phyloP scores from a whole-genome alignment of 1,140 invertebrate genomes.

The Oryzaephilus surinamensis region DNA sequence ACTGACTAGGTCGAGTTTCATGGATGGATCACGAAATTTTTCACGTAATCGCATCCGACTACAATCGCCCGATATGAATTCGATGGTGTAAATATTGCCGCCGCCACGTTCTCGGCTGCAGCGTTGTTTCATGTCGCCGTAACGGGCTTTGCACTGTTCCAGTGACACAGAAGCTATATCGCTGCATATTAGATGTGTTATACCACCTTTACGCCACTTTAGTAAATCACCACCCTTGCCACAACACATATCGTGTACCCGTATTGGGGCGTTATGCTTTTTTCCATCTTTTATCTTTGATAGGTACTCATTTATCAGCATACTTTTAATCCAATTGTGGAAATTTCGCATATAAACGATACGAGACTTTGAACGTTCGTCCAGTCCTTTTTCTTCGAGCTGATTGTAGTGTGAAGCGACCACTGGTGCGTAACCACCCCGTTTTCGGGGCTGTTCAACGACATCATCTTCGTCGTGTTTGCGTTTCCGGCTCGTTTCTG shows the following conservation, averaged over 20 bases:
- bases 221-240: constrained; percentile 96
- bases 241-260: constrained; percentile 66
- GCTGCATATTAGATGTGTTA: constrained; percentile 81
- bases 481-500: constrained; percentile 2
- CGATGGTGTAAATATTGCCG: constrained; percentile 47
- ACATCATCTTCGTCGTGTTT: constrained; percentile 5
- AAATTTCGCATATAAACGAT: constrained; percentile 94
- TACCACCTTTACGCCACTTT: constrained; percentile 84
- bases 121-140: constrained; percentile 46
- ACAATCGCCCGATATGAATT: constrained; percentile 88
- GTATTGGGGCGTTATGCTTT: constrained; percentile 45
- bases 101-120: constrained; percentile 34
- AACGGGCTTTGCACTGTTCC: constrained; percentile 68
- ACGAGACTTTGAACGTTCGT: constrained; percentile 68
- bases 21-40: constrained; percentile 59
- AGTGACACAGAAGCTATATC: constrained; percentile 92
- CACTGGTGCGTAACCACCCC: constrained; percentile 41
- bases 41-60: constrained; percentile 70
- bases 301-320: constrained; percentile 72
- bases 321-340: constrained; percentile 98
- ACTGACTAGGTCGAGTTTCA: constrained; percentile 81
- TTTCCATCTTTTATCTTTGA: constrained; percentile 50
- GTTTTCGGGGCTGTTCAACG: not conserved
- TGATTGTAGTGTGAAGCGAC: constrained; percentile 82
- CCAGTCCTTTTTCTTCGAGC: constrained; percentile 68